These are phyloP conservation scores for Xyliphius kryptos DNA, from an alignment of 2,113 vertebrate species.

Conservation along the genomic window DNA sequence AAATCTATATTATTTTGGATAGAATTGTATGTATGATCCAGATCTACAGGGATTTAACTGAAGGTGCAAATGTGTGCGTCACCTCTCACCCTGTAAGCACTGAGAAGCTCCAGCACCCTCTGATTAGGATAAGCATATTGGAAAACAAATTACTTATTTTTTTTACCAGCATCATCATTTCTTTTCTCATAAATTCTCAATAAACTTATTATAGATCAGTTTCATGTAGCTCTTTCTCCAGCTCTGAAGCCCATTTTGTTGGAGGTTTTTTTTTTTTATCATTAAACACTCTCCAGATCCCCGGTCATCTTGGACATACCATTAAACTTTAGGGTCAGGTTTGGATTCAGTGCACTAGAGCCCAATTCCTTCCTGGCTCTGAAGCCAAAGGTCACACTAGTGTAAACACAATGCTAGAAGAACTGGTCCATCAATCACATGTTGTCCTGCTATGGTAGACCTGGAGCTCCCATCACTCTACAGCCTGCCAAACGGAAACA, in stretches of 20 bases:
- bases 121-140: background rate
- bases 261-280: slow-evolving; percentile 13
- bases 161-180: background rate
- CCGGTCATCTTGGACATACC: slow-evolving; percentile 1
- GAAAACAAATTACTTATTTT: background rate
- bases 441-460: slow-evolving; percentile 10
- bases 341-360: slow-evolving; percentile 27
- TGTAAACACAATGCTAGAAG: slow-evolving; percentile 52
- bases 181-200: background rate
- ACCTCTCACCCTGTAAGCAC: too few species aligned
- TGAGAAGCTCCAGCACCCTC: too few species aligned
- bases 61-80: too few species aligned
- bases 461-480: slow-evolving; percentile 27
- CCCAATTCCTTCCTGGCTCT: slow-evolving; percentile 46
- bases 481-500: slow-evolving; percentile 25
- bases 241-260: slow-evolving; percentile 5
- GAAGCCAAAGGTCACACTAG: slow-evolving; percentile 49
- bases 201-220: background rate
- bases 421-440: slow-evolving; percentile 44
- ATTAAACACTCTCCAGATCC: slow-evolving; percentile 13
- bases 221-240: background rate
- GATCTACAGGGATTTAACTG: too few species aligned
- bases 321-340: slow-evolving; percentile 15
- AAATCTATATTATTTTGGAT: too few species aligned
- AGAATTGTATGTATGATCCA: too few species aligned